Base-by-base conservation (phyloP, 2,888 invertebrate genomes). In the Synanthedon andrenaeformis region DNA sequence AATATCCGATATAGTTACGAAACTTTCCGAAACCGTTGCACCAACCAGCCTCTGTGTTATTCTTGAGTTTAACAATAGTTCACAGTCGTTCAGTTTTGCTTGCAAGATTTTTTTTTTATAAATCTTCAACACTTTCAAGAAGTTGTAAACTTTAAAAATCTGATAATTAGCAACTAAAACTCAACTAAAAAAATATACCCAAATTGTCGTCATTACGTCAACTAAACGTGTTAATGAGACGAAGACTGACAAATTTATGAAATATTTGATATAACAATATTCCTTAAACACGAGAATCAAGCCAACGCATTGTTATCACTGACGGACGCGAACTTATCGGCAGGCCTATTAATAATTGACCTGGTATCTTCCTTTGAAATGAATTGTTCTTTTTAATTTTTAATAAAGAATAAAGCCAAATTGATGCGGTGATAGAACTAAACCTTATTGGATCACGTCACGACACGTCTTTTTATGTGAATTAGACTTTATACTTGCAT, bases 151-250 rank as follows among this genome's bases (percentile, higher is more conserved):
- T 23, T 23, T 23, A 4, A 23, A 28, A 28, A 28, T 8, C 3
- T 28, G 6, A 28, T 28, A 8, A 28, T 28, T 28, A 8, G 2
- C 49, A 66, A 56, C 52, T 57, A 49, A 28, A 55, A 52, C 57
- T 70, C 70, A 48, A 62, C 66, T 56, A 56, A 65, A 49, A 70
- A 41, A 68, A 68, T 5, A 23, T 1, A 23, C 23, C 23, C 23
- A 35, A 67, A 59, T 61, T 63, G 68, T 54, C 60, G 64, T 60
- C 59, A 62, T 35, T 68, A 66, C 50, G 74, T 68, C 74, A 35
- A 35, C 10, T 10, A 10, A 12, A 49, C 49, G 49, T 49, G 49
- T 49, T 14, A 49, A 49, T 49, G 12, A 49, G 17, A 17, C 49
- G 14, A 23, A 11, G 19, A 17, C 49, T 49, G 17, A 49, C 49